phyloP scores from a whole-genome alignment of 2,888 invertebrate genomes.

The Hirtodrosophila cameraria region DNA sequence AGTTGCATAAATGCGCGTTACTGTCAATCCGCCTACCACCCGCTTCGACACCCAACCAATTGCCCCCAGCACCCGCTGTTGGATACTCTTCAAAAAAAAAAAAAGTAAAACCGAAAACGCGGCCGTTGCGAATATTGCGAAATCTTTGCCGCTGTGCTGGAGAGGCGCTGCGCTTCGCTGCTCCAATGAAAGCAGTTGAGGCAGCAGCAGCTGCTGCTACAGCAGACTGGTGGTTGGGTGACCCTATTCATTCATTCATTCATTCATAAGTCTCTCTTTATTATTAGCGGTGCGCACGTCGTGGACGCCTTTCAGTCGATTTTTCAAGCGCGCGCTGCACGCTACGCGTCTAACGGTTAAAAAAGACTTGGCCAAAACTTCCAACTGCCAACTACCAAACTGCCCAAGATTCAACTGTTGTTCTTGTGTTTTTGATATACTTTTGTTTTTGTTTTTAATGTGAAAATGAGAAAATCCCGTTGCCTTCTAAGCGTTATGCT shows the following conservation, averaged over 20 bases:
- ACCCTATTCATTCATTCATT: slow-evolving; percentile 16
- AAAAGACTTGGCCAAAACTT: slow-evolving; percentile 18
- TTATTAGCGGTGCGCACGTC: slow-evolving; percentile 68
- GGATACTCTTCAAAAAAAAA: neutral
- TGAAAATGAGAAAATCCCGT: slow-evolving; percentile 45
- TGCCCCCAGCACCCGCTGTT: neutral
- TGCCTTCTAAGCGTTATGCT: slow-evolving; percentile 41
- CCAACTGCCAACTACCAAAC: too few species aligned
- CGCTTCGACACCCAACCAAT: neutral
- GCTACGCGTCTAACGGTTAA: too few species aligned
- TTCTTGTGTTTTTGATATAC: slow-evolving; percentile 1
- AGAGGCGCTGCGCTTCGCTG: slow-evolving; percentile 78
- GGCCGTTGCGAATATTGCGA: slow-evolving; percentile 57
- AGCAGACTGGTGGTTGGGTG: slow-evolving; percentile 14
- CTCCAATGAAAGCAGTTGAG: slow-evolving; percentile 62
- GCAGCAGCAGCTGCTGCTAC: slow-evolving; percentile 1
- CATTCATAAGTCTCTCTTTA: too few species aligned
- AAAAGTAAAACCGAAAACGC: slow-evolving; percentile 10
- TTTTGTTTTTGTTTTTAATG: slow-evolving; percentile 17
- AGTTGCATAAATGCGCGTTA: slow-evolving; percentile 69
- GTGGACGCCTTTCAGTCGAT: slow-evolving; percentile 71
- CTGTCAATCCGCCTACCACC: slow-evolving; percentile 20
- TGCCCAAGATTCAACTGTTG: neutral
- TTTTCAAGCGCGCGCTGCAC: slow-evolving; percentile 67
- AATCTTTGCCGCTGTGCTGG: slow-evolving; percentile 53